A percentile compares a stretch with the other conserved stretches of the same genome.
phyloP scores from a whole-genome alignment of 2,888 invertebrate species.

The Phlogophora meticulosa region DNA sequence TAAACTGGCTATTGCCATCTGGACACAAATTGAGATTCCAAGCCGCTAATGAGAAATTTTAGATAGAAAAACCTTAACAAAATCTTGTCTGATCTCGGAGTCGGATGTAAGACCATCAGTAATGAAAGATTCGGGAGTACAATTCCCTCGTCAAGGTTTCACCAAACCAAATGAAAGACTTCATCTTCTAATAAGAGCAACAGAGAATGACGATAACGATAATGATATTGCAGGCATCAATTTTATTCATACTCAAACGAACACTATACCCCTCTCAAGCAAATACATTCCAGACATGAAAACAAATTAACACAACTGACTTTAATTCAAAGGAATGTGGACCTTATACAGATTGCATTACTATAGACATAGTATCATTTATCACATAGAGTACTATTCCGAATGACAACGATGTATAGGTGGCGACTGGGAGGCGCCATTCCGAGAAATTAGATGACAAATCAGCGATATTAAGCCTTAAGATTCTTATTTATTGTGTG shows the following conservation, averaged over 20 bases:
- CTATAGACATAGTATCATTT: slow-evolving; percentile 41
- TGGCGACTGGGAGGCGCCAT: slow-evolving; percentile 54
- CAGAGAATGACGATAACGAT: slow-evolving; percentile 18
- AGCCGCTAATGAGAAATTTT: too few species aligned
- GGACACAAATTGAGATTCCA: too few species aligned
- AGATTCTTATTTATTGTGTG: slow-evolving; percentile 16
- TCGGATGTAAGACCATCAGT: too few species aligned
- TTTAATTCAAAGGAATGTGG: slow-evolving; percentile 57
- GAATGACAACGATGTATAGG: slow-evolving; percentile 32
- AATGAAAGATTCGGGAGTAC: too few species aligned
- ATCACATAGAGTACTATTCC: slow-evolving; percentile 49
- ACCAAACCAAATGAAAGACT: background rate
- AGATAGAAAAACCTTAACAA: too few species aligned
- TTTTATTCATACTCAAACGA: slow-evolving; percentile 21
- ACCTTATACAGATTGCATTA: slow-evolving; percentile 44
- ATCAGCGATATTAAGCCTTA: slow-evolving; percentile 44
- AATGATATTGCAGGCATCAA: slow-evolving; percentile 36
- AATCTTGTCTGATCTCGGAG: too few species aligned
- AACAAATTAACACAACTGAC: slow-evolving; percentile 52
- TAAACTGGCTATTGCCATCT: too few species aligned
- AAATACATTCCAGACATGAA: slow-evolving; percentile 50
- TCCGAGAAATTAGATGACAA: slow-evolving; percentile 51
- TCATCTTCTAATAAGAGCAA: background rate
- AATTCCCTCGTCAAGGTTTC: background rate
- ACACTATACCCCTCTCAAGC: slow-evolving; percentile 10